These are phyloP conservation scores for Spheniscus mendiculus DNA, from an alignment of 2,113 vertebrate genomes.

Conservation along the genomic window DNA sequence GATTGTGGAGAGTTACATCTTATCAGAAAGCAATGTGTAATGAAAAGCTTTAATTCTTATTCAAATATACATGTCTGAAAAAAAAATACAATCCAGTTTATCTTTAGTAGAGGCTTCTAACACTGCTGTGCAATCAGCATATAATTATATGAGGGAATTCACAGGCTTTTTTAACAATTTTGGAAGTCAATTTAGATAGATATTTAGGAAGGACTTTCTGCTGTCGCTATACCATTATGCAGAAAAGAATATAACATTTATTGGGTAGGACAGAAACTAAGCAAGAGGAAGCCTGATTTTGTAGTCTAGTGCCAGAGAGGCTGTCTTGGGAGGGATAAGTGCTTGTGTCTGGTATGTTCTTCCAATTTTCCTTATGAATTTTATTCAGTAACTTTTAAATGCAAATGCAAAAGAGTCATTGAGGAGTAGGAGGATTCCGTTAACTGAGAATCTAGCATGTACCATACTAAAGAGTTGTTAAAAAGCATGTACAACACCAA, in stretches of 20 bases:
- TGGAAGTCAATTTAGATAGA: neutral
- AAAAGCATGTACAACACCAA: neutral
- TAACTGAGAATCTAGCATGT: neutral
- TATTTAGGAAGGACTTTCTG: neutral
- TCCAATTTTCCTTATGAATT: neutral
- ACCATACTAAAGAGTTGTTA: neutral
- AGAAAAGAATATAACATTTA: neutral
- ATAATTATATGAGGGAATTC: neutral
- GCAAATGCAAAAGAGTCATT: neutral
- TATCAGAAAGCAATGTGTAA: neutral
- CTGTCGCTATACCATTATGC: neutral
- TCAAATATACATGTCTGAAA: neutral
- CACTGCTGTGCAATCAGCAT: neutral
- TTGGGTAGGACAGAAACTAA: neutral
- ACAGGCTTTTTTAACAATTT: neutral
- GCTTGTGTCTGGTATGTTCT: neutral
- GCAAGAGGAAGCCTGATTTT: neutral
- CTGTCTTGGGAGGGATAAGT: neutral
- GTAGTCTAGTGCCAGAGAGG: neutral
- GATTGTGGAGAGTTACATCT: neutral
- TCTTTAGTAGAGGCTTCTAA: neutral
- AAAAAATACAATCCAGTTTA: neutral
- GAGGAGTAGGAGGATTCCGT: neutral
- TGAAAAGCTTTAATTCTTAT: neutral
- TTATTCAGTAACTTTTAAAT: constrained; percentile 17